A percentile compares a stretch with the other conserved stretches of the same genome.
Conservation (phyloP, 2,888 invertebrate species). For the Hymenopus coronatus region DNA sequence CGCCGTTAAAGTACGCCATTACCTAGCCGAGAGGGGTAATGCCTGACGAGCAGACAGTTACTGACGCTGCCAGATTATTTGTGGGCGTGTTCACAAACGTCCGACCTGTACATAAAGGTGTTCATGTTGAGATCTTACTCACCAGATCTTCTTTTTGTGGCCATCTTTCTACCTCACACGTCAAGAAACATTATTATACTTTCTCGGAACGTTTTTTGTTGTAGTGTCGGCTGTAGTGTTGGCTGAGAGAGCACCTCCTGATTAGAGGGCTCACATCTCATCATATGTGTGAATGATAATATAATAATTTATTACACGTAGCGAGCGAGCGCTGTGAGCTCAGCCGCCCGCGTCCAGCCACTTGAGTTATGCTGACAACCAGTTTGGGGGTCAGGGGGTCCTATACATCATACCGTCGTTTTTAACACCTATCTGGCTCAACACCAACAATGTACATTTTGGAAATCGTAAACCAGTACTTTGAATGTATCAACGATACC, state of each 20-base stretch:
- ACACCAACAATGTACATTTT: neutral
- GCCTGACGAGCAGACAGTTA: neutral
- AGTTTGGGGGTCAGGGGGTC: slow-evolving; percentile 4
- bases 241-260: neutral
- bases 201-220: neutral
- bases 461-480: neutral
- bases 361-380: slow-evolving; percentile 29
- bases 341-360: neutral
- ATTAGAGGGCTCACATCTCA: neutral
- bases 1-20: neutral
- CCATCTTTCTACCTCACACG: neutral
- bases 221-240: neutral
- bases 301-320: slow-evolving; percentile 25
- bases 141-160: neutral
- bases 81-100: neutral
- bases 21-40: neutral
- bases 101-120: slow-evolving; percentile 1
- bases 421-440: slow-evolving; percentile 22
- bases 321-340: neutral
- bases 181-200: slow-evolving; percentile 1
- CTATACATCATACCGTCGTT: slow-evolving; percentile 27
- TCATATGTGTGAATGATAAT: slow-evolving; percentile 28
- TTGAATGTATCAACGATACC: neutral
- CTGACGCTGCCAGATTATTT: neutral
- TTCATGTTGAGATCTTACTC: slow-evolving; percentile 6